A percentile compares a stretch with the other conserved stretches of the same genome.
Conservation (phyloP, 1,140 invertebrate genomes). For the Copidosoma floridanum region DNA sequence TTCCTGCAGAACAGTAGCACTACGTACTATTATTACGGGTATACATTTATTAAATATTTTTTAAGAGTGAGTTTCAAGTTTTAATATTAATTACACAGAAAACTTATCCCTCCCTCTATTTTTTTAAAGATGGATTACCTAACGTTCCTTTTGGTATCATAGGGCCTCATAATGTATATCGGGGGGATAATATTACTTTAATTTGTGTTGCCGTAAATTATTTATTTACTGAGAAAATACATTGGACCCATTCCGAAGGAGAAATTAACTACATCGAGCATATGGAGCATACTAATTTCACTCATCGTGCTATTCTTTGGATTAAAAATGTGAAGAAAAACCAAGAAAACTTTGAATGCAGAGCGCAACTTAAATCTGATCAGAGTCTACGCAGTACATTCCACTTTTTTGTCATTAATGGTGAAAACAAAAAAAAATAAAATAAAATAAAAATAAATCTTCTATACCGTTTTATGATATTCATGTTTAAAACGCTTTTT, state of each 20-base stretch:
- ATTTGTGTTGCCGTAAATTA: slow-evolving; percentile 60
- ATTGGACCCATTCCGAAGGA: slow-evolving; percentile 15
- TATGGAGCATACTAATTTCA: slow-evolving; percentile 34
- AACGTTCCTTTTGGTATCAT: slow-evolving; percentile 50
- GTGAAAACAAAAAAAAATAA: slow-evolving; percentile 36
- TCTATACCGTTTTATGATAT: neutral
- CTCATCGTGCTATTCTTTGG: slow-evolving; percentile 36
- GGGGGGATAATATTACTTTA: slow-evolving; percentile 56
- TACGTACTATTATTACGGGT: slow-evolving; percentile 42
- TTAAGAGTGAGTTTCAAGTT: too few species aligned
- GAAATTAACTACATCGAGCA: slow-evolving; percentile 28
- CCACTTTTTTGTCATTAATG: slow-evolving; percentile 33
- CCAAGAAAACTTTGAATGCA: slow-evolving; percentile 37
- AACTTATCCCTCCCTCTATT: neutral
- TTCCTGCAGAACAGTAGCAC: slow-evolving; percentile 32
- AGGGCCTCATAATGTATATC: slow-evolving; percentile 47
- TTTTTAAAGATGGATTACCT: slow-evolving; percentile 47
- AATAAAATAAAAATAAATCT: too few species aligned
- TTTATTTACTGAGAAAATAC: slow-evolving; percentile 53
- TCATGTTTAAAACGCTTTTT: neutral
- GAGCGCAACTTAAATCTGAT: slow-evolving; percentile 26
- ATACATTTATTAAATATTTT: slow-evolving; percentile 5
- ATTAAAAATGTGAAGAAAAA: slow-evolving; percentile 38
- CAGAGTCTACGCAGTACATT: slow-evolving; percentile 23
- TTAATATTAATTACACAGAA: neutral